Evolutionary conservation across 2,113 vertebrate species (phyloP), one percentile per base, ranked within the genome.

Genomic region (Cheirogaleus medius): DNA sequence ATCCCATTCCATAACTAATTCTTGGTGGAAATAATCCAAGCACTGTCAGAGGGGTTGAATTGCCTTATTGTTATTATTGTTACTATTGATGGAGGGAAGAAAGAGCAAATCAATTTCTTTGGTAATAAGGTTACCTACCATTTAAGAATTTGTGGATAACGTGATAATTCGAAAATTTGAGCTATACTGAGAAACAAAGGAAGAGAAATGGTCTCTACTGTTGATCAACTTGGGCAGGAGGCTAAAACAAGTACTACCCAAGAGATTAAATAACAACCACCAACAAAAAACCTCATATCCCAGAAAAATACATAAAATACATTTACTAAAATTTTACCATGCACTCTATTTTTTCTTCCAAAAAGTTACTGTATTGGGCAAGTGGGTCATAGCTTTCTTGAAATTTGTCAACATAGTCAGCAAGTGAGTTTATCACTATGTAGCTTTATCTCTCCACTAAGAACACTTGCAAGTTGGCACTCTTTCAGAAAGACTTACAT

Each of bases 381-480:
- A 80, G 90, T 47, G 44, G 71, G 8, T 85, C 37, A 84, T 87
- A 96, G 44, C 87, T 97, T 81, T 92, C 42, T 58, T 97, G 32
- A 66, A 82, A 76, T 64, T 52, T 95, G 93, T 94, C 54, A 92
- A 77, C 44, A 73, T 15, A 37, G n/a, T 71, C 58, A 77, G 85
- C 84, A 97, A 97, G 52, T 74, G 83, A 97, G 76, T 87, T 66
- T 29, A 92, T 52, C 96, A 52, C 12, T 91, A 63, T 85, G 29
- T 69, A 82, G 87, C 63, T 97, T 97, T 98, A 92, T 98, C 58
- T 98, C 77, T 21, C 78, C 92, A 92, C 88, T 97, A 91, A 97
- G 74, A 97, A 95, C 42, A 92, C 20, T 93, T 78, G 88, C 0
- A 5, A 95, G 71, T 54, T 95, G 87, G 97, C 49, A 90, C 47